These are phyloP conservation scores for Schizopygopsis pylzovi DNA, from an alignment of 2,797 vertebrate species.

Conservation along the genomic window DNA sequence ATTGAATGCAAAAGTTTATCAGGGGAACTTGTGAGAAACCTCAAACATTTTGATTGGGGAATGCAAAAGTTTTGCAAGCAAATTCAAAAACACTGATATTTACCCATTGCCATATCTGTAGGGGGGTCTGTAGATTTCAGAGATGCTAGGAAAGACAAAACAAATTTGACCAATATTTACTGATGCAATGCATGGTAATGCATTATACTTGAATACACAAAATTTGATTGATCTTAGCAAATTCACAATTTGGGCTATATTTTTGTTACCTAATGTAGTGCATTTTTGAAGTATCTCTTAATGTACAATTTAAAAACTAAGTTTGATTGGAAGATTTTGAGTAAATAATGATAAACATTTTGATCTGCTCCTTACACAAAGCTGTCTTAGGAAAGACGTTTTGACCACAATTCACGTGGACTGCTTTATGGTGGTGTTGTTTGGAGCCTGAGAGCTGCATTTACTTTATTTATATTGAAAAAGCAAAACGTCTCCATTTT, in stretches of 20 bases:
- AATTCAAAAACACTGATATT: neutral
- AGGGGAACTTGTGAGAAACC: neutral
- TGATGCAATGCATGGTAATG: too few relatives aligned
- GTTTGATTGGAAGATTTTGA: neutral
- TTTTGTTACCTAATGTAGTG: too few relatives aligned
- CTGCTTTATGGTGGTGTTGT: neutral
- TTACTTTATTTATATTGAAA: neutral
- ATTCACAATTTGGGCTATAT: too few relatives aligned
- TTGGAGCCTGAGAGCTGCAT: neutral
- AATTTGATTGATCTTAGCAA: too few relatives aligned
- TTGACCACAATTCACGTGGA: neutral
- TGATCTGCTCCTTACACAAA: neutral
- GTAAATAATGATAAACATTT: neutral
- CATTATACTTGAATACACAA: too few relatives aligned
- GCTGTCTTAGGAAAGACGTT: neutral
- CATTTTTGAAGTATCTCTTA: too few relatives aligned
- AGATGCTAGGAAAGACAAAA: neutral
- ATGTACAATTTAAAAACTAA: too few relatives aligned
- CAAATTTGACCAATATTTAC: too few relatives aligned
- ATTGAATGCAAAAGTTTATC: neutral
- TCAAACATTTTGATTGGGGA: too few relatives aligned
- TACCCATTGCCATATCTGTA: neutral
- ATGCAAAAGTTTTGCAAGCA: too few relatives aligned
- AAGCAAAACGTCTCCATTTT: neutral
- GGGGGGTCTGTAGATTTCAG: neutral